Evolutionary conservation across 2,888 invertebrate genomes (phyloP).

Genomic region (Phlogophora meticulosa): DNA sequence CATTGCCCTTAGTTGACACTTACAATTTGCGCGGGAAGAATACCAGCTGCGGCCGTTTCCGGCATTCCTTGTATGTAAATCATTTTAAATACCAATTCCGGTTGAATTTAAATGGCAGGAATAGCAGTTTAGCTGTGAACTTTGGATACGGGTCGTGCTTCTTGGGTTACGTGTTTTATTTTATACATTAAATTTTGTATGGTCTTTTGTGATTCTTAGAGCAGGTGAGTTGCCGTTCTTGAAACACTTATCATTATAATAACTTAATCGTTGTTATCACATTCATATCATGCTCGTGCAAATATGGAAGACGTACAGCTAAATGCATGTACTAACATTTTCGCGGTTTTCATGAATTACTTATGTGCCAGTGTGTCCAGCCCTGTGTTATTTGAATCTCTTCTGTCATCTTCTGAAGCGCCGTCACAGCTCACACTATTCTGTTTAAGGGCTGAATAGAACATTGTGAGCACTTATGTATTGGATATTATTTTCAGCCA

Average conservation of each 20-base stretch:
- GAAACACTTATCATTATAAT: neutral
- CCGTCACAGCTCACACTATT: too few relatives aligned
- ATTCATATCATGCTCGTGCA: neutral
- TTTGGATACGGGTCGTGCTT: neutral
- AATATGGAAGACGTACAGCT: neutral
- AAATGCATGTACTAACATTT: neutral
- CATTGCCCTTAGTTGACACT: slow-evolving; percentile 68
- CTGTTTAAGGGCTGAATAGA: too few relatives aligned
- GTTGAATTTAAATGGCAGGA: slow-evolving; percentile 26
- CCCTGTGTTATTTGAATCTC: neutral
- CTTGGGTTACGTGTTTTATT: neutral
- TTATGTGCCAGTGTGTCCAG: too few relatives aligned
- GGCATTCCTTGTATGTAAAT: slow-evolving; percentile 58
- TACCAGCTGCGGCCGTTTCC: slow-evolving; percentile 60
- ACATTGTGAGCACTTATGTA: too few relatives aligned
- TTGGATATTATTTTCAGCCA: too few relatives aligned
- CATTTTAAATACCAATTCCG: slow-evolving; percentile 56
- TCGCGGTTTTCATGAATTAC: neutral
- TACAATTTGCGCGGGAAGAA: slow-evolving; percentile 64
- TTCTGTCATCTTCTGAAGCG: too few relatives aligned
- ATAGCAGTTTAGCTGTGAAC: slow-evolving; percentile 12
- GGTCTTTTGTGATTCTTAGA: neutral
- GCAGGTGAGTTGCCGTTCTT: neutral
- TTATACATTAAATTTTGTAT: neutral
- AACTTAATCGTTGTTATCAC: neutral